phyloP scores from a whole-genome alignment of 2,797 vertebrate genomes.

The Bradypodion ventrale region DNA sequence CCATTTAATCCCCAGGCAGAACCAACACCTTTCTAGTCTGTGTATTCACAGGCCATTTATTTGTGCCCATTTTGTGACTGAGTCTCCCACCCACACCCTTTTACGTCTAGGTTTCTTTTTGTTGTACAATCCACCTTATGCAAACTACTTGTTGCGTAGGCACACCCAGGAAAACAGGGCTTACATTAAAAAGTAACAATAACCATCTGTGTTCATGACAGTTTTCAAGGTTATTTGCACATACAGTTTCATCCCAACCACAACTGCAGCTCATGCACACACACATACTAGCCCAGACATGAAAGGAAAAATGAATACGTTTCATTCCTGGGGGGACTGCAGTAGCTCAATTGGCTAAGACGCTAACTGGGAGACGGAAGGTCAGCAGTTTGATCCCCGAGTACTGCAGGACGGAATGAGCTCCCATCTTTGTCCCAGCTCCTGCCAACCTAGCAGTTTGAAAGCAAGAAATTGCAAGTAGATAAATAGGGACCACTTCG shows the following conservation, averaged over 20 bases:
- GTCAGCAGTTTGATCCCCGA: too few species aligned
- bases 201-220: rapidly evolving
- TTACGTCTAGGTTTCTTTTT: neutral
- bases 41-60: neutral
- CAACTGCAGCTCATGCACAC: neutral
- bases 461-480: too few species aligned
- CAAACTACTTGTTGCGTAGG: neutral
- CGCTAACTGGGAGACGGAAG: too few species aligned
- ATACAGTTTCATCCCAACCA: neutral
- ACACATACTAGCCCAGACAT: neutral
- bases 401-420: too few species aligned
- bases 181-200: neutral
- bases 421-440: too few species aligned
- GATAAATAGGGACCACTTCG: too few species aligned
- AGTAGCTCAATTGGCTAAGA: too few species aligned
- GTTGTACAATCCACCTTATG: neutral
- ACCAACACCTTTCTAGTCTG: constrained; percentile 6
- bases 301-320: neutral
- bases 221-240: neutral
- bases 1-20: neutral
- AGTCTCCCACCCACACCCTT: constrained; percentile 4
- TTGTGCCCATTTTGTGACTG: neutral
- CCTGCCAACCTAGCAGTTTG: too few species aligned
- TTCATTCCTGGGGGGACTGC: neutral
- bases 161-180: rapidly evolving